Percentiles rank a stretch among this genome's conserved stretches.
phyloP scores from a whole-genome alignment of 1,140 invertebrate species.

The Ceratoteleas bidentatus region DNA sequence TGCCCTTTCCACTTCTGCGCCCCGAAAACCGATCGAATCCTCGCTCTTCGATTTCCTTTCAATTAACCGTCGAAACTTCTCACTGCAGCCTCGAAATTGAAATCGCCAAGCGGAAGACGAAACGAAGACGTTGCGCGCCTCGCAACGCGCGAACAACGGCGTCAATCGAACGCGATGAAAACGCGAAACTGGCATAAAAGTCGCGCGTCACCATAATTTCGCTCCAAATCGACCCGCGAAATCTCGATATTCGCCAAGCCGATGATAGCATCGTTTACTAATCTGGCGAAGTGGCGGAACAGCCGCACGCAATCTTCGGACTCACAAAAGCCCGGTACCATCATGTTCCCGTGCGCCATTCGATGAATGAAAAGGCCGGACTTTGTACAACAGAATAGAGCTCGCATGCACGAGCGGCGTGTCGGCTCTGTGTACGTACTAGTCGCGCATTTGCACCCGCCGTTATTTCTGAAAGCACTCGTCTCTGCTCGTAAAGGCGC shows the following conservation, averaged over 20 bases:
- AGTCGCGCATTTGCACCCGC: constrained; percentile 28
- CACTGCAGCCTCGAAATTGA: no score
- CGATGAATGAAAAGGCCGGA: constrained; percentile 58
- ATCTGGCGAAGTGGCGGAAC: constrained; percentile 49
- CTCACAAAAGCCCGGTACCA: constrained; percentile 32
- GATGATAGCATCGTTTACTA: constrained; percentile 50
- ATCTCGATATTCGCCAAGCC: constrained; percentile 47
- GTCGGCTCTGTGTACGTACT: constrained; percentile 20
- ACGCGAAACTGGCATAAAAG: background rate
- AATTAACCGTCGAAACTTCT: no score
- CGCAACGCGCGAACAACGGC: background rate
- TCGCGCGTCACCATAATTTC: background rate
- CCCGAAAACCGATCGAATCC: no score
- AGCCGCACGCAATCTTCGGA: constrained; percentile 54
- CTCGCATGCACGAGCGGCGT: constrained; percentile 35
- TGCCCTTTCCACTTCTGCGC: no score
- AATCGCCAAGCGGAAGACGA: no score
- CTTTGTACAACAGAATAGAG: constrained; percentile 48
- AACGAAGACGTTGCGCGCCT: no score
- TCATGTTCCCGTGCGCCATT: constrained; percentile 42
- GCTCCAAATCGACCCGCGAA: constrained; percentile 30
- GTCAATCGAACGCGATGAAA: background rate
- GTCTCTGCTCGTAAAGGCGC: constrained; percentile 38
- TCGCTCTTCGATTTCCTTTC: no score
- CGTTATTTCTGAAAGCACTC: constrained; percentile 42